These are phyloP conservation scores for Caenorhabditis doughertyi DNA, from an alignment of 2,888 invertebrate species.

Conservation along the genomic window DNA sequence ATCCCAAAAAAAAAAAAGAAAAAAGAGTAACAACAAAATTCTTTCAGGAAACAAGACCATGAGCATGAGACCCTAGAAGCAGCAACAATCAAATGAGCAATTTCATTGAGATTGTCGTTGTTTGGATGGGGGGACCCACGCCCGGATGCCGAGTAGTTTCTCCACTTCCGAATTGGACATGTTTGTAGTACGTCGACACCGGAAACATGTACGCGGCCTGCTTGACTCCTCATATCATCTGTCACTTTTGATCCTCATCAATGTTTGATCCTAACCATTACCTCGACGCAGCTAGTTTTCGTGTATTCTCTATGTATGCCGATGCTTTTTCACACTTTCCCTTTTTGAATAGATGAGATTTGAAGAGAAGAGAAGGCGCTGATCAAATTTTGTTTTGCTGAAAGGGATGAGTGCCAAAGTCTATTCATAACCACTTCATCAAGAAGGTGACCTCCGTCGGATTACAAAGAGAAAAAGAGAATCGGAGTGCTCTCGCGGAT, in stretches of 20 bases:
- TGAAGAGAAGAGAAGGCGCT: background rate
- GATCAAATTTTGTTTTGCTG: slow-evolving; percentile 50
- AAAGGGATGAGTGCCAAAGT: slow-evolving; percentile 37
- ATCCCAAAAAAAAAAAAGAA: slow-evolving; percentile 7
- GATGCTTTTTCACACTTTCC: slow-evolving; percentile 46
- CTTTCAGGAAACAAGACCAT: slow-evolving; percentile 12
- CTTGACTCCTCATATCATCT: slow-evolving; percentile 59
- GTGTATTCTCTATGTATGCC: background rate
- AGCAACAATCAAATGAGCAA: slow-evolving; percentile 64
- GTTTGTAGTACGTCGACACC: slow-evolving; percentile 55
- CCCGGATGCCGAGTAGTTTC: slow-evolving; percentile 63
- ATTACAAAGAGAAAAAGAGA: slow-evolving; percentile 43
- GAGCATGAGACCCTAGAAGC: slow-evolving; percentile 34
- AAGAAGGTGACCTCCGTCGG: slow-evolving; percentile 60
- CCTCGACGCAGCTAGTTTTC: slow-evolving; percentile 17
- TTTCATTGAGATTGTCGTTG: slow-evolving; percentile 64
- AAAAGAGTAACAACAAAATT: slow-evolving; percentile 8
- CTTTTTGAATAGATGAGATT: slow-evolving; percentile 10
- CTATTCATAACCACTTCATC: slow-evolving; percentile 61
- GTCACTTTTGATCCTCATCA: slow-evolving; percentile 62
- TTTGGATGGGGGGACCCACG: slow-evolving; percentile 27
- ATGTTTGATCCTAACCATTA: slow-evolving; percentile 27
- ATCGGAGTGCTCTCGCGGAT: slow-evolving; percentile 48
- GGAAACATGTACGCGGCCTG: slow-evolving; percentile 50
- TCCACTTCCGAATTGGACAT: slow-evolving; percentile 50